phyloP scores from a whole-genome alignment of 2,888 invertebrate genomes.

The Dasypolia templi region DNA sequence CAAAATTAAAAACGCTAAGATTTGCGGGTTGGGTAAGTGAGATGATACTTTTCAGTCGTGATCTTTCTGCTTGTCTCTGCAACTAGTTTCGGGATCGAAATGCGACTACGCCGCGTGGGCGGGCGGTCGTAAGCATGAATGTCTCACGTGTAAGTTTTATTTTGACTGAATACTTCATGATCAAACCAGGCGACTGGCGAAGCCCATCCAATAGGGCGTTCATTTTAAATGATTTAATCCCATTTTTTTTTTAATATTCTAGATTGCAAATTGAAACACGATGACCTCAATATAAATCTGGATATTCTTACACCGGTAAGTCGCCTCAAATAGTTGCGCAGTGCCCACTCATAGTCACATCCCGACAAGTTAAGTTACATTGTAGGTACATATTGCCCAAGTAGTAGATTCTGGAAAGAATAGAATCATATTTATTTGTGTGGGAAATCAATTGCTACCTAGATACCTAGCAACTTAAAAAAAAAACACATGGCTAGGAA shows the following conservation, averaged over 20 bases:
- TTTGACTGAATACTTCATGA: neutral
- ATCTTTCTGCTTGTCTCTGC: neutral
- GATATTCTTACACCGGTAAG: conserved; percentile 88
- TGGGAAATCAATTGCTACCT: neutral
- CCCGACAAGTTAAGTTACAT: neutral
- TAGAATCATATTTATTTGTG: neutral
- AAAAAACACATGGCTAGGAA: too few relatives aligned
- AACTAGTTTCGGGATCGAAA: neutral
- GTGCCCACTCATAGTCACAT: too few relatives aligned
- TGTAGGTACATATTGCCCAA: neutral
- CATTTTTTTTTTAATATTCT: conserved; percentile 64
- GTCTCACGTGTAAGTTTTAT: neutral
- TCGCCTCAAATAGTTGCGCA: too few relatives aligned
- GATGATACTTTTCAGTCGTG: neutral
- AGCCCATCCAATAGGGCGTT: neutral
- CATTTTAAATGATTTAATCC: neutral
- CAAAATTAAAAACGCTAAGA: conserved; percentile 86
- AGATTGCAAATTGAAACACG: conserved; percentile 89
- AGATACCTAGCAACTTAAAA: too few relatives aligned
- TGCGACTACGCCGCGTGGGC: neutral
- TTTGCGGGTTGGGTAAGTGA: conserved; percentile 84
- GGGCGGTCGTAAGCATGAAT: neutral
- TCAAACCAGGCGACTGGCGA: neutral
- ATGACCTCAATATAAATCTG: conserved; percentile 88
- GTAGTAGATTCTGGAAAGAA: neutral